These are phyloP conservation scores for Rhingia campestris DNA, from an alignment of 2,888 invertebrate genomes.

Conservation along the genomic window DNA sequence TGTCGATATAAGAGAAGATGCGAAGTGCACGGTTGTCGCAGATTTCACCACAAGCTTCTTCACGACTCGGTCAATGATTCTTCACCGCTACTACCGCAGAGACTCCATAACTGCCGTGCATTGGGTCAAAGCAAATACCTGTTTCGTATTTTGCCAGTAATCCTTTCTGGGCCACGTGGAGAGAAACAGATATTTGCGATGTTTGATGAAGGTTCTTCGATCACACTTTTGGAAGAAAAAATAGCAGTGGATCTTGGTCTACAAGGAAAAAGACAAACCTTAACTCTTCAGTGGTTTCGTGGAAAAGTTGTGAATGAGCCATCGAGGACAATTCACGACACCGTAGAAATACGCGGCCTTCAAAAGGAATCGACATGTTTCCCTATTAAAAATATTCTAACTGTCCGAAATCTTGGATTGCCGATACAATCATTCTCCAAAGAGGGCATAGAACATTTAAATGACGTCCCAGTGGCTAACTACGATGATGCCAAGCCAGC, in stretches of 20 bases:
- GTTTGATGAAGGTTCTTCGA: constrained; percentile 19
- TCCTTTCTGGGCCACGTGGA: constrained; percentile 3
- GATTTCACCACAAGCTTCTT: constrained; percentile 17
- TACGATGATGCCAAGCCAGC: neutral
- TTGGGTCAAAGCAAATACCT: constrained; percentile 3
- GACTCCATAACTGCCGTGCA: neutral
- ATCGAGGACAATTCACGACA: constrained; percentile 11
- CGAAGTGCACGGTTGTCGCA: constrained; percentile 15
- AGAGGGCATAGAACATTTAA: neutral
- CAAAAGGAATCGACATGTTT: neutral
- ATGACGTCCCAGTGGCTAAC: neutral
- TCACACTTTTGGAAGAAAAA: neutral
- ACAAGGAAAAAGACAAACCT: constrained; percentile 5
- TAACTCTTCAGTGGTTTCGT: constrained; percentile 72
- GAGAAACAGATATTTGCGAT: neutral
- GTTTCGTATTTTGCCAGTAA: constrained; percentile 15
- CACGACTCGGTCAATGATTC: neutral
- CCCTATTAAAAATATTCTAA: neutral
- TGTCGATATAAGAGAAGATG: constrained; percentile 1
- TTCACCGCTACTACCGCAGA: no score
- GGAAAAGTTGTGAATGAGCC: constrained; percentile 34
- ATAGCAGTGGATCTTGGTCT: neutral
- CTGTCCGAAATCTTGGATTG: neutral
- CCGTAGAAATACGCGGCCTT: neutral
- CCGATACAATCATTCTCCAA: neutral